Base-by-base conservation (phyloP, 2,113 vertebrate species). In the Podilymbus podiceps region DNA sequence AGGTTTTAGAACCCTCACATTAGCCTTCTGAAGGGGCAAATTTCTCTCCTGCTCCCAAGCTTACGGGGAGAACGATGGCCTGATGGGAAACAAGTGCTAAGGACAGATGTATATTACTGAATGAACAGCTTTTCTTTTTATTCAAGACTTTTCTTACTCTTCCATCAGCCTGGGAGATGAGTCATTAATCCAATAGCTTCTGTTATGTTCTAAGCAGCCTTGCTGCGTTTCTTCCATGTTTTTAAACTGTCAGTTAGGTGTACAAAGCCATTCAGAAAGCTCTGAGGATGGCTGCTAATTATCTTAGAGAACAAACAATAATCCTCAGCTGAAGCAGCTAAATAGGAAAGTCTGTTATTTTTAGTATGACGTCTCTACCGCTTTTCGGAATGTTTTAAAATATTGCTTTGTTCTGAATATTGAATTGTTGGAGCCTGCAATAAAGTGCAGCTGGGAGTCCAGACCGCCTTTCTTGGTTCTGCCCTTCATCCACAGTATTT, bases 221-320 rank as follows among this genome's bases (percentile, higher is more conserved):
- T 1, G 30, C 88, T 88, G 78, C 31, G 60, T 94, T 82, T 69
- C 62, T 73, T n/a, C 90, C 5, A 71, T 53, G 69, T 76, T 94
- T 88, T 73, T 24, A 16, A 79, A 80, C 90, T 85, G 93, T 44
- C 96, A 78, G 81, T 78, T 82, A 55, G 2, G 1, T 33, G 74
- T 64, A 64, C 82, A 58, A 76, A 96, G 66, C 88, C 92, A 27
- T 60, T 16, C 79, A 44, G 84, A 90, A 84, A 49, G 86, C 95
- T 90, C 87, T 42, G 92, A 89, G 81, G 95, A 63, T 13, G 13
- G 66, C 82, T 73, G 90, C 92, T 95, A 93, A 93, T 97, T 91
- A 91, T 94, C 95, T 75, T 18, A 2, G 55, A 9, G 49, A 92
- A 73, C 92, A 96, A 95, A 93, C 85, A 85, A 76, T 5, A 11